Percentiles rank a stretch among this genome's conserved stretches.
Conservation (phyloP, 2,797 vertebrate genomes). For the Crax fasciolata region DNA sequence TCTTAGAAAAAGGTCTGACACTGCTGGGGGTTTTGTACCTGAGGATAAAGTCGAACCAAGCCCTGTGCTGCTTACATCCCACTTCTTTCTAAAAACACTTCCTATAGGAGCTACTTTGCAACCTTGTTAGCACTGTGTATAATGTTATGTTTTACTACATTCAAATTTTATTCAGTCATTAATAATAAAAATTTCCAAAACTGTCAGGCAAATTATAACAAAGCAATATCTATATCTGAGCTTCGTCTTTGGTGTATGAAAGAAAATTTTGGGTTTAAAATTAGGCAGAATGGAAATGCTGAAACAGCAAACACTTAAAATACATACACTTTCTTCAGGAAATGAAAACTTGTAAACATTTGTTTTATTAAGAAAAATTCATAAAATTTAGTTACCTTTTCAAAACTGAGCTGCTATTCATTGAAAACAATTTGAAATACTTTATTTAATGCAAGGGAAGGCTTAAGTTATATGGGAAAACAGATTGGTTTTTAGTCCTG, state of each 20-base stretch:
- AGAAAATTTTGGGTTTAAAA: slow-evolving; percentile 5
- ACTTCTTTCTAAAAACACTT: neutral
- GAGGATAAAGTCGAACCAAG: neutral
- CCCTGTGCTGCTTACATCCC: neutral
- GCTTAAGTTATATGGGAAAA: neutral
- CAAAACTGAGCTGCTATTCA: neutral
- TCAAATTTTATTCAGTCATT: slow-evolving; percentile 19
- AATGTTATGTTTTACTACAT: neutral
- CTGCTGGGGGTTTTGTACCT: neutral
- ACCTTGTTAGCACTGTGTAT: neutral
- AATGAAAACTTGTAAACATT: neutral
- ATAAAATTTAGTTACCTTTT: neutral
- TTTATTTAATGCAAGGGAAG: neutral
- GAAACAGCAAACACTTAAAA: neutral
- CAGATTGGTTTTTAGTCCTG: neutral
- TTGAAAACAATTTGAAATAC: neutral
- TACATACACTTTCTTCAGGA: neutral
- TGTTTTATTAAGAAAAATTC: neutral
- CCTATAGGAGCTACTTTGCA: neutral
- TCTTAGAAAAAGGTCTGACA: neutral
- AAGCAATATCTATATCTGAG: slow-evolving; percentile 6
- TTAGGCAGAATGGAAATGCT: neutral
- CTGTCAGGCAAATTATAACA: neutral
- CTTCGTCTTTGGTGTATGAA: neutral
- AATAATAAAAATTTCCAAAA: slow-evolving; percentile 40